Base-by-base conservation (phyloP, 2,797 vertebrate genomes). In the Channa striata region DNA sequence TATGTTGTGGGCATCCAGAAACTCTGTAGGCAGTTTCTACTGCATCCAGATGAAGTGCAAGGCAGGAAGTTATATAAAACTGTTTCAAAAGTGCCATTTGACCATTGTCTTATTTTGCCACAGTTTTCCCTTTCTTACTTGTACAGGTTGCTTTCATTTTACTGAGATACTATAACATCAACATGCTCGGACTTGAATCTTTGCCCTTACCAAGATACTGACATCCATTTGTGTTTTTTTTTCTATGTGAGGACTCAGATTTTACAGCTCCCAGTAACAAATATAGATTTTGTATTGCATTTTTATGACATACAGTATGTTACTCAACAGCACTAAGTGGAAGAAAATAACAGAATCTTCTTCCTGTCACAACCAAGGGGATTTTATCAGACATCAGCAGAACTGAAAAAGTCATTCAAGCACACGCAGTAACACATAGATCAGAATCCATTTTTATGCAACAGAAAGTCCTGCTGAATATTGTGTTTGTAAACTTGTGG, bases 291-390 rank as follows among this genome's bases (percentile, higher is more conserved):
- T 4, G 53, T 49, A 47, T 4, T 58, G 49, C 42, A 8, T 42
- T 20, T 19, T 50, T 6, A 20, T n/a, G 21, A 48, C 43, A 4
- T 39, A n/a, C n/a, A n/a, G n/a, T n/a, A 30, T 30, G 25, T 11
- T 14, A 17, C 37, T 68, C n/a, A 1, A 25, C 21, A 54, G 39
- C 20, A 37, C 33, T n/a, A 21, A 56, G 59, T 37, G 34, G 21
- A 43, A 30, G 52, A 49, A 25, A 59, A 23, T 37, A n/a, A 9
- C 4, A 57, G 56, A 69, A 62, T 47, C 37, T 59, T 51, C 68
- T 67, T 81, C 74, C 78, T 81, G 68, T 72, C n/a, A 30, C 25
- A 30, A 30, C 25, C 25, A 30, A 30, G 25, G 25, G 6, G 4
- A 30, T 30, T 30, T 30, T 30, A 30, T 30, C 33, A 19, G 19